Conservation (phyloP, 2,113 vertebrate genomes). For the Lampris megalopsis region DNA sequence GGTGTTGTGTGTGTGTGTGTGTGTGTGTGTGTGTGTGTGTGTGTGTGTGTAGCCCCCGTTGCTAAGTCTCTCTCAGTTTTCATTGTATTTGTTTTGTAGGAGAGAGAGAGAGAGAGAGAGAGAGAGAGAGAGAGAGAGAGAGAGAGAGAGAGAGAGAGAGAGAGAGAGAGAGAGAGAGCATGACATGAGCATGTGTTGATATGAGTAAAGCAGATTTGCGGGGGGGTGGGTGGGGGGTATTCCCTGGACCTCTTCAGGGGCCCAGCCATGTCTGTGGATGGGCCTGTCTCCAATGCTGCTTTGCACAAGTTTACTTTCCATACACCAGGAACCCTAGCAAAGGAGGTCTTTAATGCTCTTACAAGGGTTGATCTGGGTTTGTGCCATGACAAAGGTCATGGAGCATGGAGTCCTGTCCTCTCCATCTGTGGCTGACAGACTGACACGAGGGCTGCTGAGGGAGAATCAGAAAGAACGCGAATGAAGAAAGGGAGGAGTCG, state of each 20-base stretch:
- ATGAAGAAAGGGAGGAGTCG: not conserved
- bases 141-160: too few species aligned
- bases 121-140: not conserved
- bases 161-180: not conserved
- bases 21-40: too few species aligned
- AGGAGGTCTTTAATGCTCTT: slow-evolving; percentile 65
- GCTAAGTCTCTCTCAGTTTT: too few species aligned
- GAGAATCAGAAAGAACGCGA: slow-evolving; percentile 18
- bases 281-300: slow-evolving; percentile 3
- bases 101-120: too few species aligned
- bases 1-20: too few species aligned
- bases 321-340: slow-evolving; percentile 21
- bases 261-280: too few species aligned
- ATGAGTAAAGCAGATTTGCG: slow-evolving; percentile 1
- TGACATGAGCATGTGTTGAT: too few species aligned
- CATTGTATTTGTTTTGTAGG: too few species aligned
- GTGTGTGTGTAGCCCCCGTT: too few species aligned
- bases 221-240: not conserved
- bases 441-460: not conserved
- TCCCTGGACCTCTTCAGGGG: too few species aligned
- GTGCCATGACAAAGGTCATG: slow-evolving; percentile 56
- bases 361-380: slow-evolving; percentile 49
- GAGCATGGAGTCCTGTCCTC: slow-evolving; percentile 17
- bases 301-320: slow-evolving; percentile 4
- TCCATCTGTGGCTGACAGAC: slow-evolving; percentile 22